phyloP scores from a whole-genome alignment of 1,140 invertebrate species.

The Psilanteris sp. region DNA sequence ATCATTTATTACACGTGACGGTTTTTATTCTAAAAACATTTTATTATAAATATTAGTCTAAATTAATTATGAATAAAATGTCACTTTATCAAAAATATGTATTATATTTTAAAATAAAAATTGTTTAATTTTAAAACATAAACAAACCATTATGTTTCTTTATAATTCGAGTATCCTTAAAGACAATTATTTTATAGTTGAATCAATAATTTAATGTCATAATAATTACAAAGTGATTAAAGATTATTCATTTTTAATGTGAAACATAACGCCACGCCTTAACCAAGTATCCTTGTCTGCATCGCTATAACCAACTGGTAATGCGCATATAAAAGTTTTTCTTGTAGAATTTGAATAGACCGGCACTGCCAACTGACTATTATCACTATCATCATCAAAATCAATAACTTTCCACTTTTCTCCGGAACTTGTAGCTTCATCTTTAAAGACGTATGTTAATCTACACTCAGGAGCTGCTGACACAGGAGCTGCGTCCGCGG shows the following conservation, averaged over 20 bases:
- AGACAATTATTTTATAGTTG: conserved; percentile 3
- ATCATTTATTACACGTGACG: too few relatives aligned
- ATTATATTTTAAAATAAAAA: too few relatives aligned
- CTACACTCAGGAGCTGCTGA: conserved; percentile 68
- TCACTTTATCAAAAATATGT: too few relatives aligned
- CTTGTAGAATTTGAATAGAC: conserved; percentile 72
- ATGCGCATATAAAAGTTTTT: conserved; percentile 69
- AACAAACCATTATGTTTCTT: too few relatives aligned
- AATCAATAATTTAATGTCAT: too few relatives aligned
- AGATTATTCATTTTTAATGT: conserved; percentile 64
- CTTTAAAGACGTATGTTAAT: conserved; percentile 67
- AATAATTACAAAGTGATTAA: neutral
- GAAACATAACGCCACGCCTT: conserved; percentile 71
- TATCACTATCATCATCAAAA: conserved; percentile 35
- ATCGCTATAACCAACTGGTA: conserved; percentile 69
- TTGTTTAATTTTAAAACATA: too few relatives aligned
- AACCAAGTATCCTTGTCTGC: conserved; percentile 71
- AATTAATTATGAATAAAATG: too few relatives aligned
- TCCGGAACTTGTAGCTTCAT: conserved; percentile 18
- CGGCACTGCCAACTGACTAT: conserved; percentile 65
- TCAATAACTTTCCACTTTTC: conserved; percentile 39
- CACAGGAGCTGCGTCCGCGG: conserved; percentile 69
- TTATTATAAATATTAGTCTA: too few relatives aligned
- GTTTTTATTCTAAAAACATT: too few relatives aligned
- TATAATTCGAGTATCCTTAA: too few relatives aligned